Percentiles rank a stretch among this genome's conserved stretches.
These are phyloP conservation scores for Cerastis rubricosa DNA, from an alignment of 2,888 invertebrate genomes.

Conservation along the genomic window DNA sequence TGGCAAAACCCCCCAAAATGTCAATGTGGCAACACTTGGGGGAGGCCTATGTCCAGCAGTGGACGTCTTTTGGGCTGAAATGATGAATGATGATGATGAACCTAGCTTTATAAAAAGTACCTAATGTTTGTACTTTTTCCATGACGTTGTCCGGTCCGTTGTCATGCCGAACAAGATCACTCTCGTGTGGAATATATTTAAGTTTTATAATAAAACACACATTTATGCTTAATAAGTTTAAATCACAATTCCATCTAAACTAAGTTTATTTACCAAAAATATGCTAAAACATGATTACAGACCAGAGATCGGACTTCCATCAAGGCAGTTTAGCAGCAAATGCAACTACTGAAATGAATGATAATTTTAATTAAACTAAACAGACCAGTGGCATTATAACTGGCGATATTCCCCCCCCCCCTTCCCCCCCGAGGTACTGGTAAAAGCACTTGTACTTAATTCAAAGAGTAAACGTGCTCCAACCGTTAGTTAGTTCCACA, in stretches of 20 bases:
- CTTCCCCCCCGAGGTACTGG: background rate
- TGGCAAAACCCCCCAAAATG: no score
- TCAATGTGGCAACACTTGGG: no score
- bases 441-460: conserved; percentile 21
- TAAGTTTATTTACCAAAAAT: no score
- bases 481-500: conserved; percentile 25
- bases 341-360: no score
- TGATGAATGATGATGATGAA: no score
- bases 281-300: background rate
- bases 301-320: background rate
- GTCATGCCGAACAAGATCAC: background rate
- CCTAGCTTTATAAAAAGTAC: no score
- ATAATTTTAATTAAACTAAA: conserved; percentile 13
- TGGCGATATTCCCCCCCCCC: background rate
- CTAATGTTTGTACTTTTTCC: conserved; percentile 12
- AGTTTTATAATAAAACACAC: background rate
- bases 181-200: conserved; percentile 2
- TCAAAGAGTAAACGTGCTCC: conserved; percentile 43
- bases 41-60: no score
- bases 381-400: background rate
- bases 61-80: no score
- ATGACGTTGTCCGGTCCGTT: conserved; percentile 11
- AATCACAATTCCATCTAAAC: conserved; percentile 9
- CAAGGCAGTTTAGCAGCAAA: background rate
- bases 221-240: conserved; percentile 8